Evolutionary conservation across 2,797 vertebrate genomes (phyloP), one percentile per base, ranked within the genome.

Genomic region (Paedocypris micromegethes): DNA sequence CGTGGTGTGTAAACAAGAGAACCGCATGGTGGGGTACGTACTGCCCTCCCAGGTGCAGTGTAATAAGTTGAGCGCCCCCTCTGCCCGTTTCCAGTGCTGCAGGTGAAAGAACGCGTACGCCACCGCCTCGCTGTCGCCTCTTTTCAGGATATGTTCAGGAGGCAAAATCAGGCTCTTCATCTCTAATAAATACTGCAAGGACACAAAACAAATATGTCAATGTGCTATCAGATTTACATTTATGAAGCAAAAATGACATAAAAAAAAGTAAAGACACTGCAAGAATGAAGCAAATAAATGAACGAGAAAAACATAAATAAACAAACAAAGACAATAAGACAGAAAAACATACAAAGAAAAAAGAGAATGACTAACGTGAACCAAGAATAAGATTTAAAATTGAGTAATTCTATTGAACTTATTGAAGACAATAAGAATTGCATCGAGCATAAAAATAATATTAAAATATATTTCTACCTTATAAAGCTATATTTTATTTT

Each of bases 161-260:
- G 97, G 97, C 80, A 99, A 89, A 84, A 99, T 96, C 70, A 99
- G 86, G 85, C 97, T 99, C 86, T 99, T 99, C 97, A 98, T 98
- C 88, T 98, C 97, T 86, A 99, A 87, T 80, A 99, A 91, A 86
- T 99, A 99, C 97, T 99, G 75, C 4, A 85, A 80, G 6, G 7
- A 75, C 43, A 72, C 47, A 72, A 6, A 65, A 51, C 74, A 23
- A 7, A 9, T 23, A 1, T n/a, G n/a, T n/a, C n/a, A n/a, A n/a
- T n/a, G n/a, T n/a, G n/a, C n/a, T n/a, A n/a, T 55, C 45, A 39
- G 2, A 45, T 6, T 43, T 41, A 44, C 23, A 44, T 52, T 60
- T 39, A 7, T 9, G 3, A 58, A 44, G 38, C 2, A 0, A 44
- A 23, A 6, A 9, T 2, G 6, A 5, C 5, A 60, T 9, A 51